Evolutionary conservation across 2,113 vertebrate genomes (phyloP).

Genomic region (Caloenas nicobarica): DNA sequence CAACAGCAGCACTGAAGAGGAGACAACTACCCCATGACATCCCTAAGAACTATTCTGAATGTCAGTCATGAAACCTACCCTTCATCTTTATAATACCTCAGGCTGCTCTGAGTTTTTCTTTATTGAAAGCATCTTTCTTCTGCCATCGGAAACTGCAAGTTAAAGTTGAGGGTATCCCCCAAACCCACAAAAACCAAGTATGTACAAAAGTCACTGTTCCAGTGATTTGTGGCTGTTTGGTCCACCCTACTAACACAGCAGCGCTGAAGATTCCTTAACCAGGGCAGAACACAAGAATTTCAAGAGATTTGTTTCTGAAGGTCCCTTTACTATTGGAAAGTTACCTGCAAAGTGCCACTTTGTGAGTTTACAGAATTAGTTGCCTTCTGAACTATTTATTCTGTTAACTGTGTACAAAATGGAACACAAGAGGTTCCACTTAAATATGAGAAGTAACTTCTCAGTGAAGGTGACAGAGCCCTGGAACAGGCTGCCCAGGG

Average conservation of each 20-base stretch:
- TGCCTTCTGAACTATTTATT: neutral
- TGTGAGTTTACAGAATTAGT: neutral
- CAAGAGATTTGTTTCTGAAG: neutral
- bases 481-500: too few relatives aligned
- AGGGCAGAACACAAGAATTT: neutral
- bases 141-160: neutral
- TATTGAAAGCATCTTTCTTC: conserved; percentile 1
- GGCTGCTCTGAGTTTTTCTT: neutral
- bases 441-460: too few relatives aligned
- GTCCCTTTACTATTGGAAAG: neutral
- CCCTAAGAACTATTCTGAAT: neutral
- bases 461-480: too few relatives aligned
- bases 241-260: neutral
- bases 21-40: neutral
- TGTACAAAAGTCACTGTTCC: neutral
- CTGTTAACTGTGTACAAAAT: neutral
- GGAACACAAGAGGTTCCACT: too few relatives aligned
- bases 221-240: neutral
- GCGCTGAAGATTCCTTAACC: neutral
- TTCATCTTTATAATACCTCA: conserved; percentile 19
- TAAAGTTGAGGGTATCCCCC: neutral
- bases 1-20: neutral
- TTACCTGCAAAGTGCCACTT: neutral
- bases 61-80: neutral
- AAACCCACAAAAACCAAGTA: neutral